Base-by-base conservation (phyloP, 2,888 invertebrate species). In the Drepana falcataria region DNA sequence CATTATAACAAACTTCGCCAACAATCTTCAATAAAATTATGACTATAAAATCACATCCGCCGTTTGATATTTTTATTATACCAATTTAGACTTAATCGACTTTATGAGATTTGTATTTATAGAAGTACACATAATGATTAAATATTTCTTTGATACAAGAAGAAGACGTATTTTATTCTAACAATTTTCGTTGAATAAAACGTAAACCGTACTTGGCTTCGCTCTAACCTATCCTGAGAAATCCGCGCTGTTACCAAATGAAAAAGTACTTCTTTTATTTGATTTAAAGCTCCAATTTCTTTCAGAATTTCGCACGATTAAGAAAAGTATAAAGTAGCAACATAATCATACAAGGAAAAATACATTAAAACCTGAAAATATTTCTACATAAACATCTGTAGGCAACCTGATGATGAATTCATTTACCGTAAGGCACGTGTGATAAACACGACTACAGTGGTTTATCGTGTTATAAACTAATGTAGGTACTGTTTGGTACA, bases 1-100 rank as follows among this genome's bases (percentile, higher is more conserved):
- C 79, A 78, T 81, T 79, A 81, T 79, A 82, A 76, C 78, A 77
- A 84, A 83, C 71, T 84, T 83, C 61, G 69, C 68, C 71, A 79
- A 74, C 74, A 66, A 73, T 70, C 71, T 68, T 69, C 71, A 76
- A 78, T 21, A 21, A 21, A 21, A 21, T 80, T 77, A 79, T 63
- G 67, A 37, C 35, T 21, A 40, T 51, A 51, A 49, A 54, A 52
- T 53, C 55, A 52, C 35, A 34, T 49, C 35, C 55, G 41, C 58
- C 61, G 57, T 63, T 63, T 53, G 7, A 51, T 21, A 55, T 64
- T 61, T 68, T 68, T 61, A 48, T 47, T 47, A 51, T 33, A 21
- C 33, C 4, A 40, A 40, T 54, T 52, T 35, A 41, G 54, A 53
- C 35, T 49, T 54, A 55, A 54, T 49, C 51, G 5, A 7, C n/a